Conservation (phyloP, 1,140 invertebrate genomes). For the Contarinia nasturtii region DNA sequence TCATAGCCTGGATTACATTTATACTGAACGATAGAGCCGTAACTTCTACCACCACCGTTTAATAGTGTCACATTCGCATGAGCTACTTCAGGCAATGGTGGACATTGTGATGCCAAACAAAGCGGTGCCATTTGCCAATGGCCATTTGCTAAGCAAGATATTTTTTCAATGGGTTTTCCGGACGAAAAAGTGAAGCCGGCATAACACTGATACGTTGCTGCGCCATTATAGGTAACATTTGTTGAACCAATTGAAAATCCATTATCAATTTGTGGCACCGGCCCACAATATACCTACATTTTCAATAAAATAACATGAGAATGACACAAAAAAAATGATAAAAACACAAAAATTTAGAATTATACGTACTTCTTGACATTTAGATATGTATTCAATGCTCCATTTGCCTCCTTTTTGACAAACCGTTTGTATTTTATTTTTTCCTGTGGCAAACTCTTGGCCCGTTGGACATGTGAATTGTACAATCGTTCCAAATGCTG, state of each 20-base stretch:
- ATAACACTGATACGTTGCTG: slow-evolving; percentile 91
- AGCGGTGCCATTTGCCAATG: slow-evolving; percentile 81
- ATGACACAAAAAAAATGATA: background rate
- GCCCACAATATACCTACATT: slow-evolving; percentile 81
- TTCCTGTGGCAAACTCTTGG: slow-evolving; percentile 86
- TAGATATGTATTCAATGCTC: slow-evolving; percentile 81
- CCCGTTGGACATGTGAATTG: slow-evolving; percentile 82
- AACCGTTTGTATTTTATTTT: slow-evolving; percentile 60
- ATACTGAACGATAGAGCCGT: slow-evolving; percentile 86
- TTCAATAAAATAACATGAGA: slow-evolving; percentile 18
- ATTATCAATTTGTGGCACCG: slow-evolving; percentile 93
- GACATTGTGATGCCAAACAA: slow-evolving; percentile 82
- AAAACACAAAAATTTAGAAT: background rate
- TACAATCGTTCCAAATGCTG: slow-evolving; percentile 76
- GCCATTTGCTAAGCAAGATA: slow-evolving; percentile 72
- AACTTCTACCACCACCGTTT: slow-evolving; percentile 85
- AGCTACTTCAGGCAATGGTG: slow-evolving; percentile 68
- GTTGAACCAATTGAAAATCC: slow-evolving; percentile 89
- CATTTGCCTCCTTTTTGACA: slow-evolving; percentile 81
- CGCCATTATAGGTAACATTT: slow-evolving; percentile 82
- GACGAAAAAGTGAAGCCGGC: slow-evolving; percentile 88
- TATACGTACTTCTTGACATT: slow-evolving; percentile 50
- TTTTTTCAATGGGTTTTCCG: slow-evolving; percentile 68
- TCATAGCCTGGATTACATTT: slow-evolving; percentile 88
- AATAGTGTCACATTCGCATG: slow-evolving; percentile 74